Percentiles rank a stretch among this genome's conserved stretches.
These are phyloP conservation scores for Rhinopithecus roxellana DNA, from an alignment of 2,113 vertebrate genomes.

Conservation along the genomic window DNA sequence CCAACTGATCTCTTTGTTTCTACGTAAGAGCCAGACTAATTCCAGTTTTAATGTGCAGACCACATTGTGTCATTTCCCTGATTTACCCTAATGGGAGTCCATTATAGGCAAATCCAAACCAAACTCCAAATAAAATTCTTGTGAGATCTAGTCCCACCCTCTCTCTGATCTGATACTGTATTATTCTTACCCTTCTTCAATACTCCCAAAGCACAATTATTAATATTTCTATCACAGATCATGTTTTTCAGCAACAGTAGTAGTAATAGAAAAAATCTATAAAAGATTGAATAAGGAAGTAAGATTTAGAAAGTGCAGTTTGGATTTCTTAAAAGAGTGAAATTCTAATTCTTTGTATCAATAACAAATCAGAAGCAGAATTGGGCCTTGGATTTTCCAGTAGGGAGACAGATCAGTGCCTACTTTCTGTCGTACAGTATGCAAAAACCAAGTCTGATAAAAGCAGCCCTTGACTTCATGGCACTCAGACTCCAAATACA, in stretches of 20 bases:
- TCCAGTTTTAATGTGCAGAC: not conserved
- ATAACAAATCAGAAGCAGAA: not conserved
- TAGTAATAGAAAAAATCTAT: not conserved
- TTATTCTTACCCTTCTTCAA: not conserved
- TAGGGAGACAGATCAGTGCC: not conserved
- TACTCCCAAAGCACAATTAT: not conserved
- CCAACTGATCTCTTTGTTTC: not conserved
- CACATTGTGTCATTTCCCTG: not conserved
- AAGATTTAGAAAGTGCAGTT: not conserved
- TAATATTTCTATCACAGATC: not conserved
- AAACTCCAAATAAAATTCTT: not conserved
- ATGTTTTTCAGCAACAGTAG: not conserved
- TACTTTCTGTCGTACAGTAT: accelerated
- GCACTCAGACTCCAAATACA: not conserved
- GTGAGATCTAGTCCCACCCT: not conserved
- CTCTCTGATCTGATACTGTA: not conserved
- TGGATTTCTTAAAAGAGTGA: not conserved
- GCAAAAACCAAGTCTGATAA: not conserved
- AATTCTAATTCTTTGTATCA: not conserved
- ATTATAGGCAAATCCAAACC: not conserved
- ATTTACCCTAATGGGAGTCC: not conserved
- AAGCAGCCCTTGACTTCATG: not conserved
- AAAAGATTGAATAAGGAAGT: not conserved
- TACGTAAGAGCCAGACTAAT: not conserved
- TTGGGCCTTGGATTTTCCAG: not conserved